Conservation (phyloP, 1,140 invertebrate species). For the Proctacanthus coquilletti region DNA sequence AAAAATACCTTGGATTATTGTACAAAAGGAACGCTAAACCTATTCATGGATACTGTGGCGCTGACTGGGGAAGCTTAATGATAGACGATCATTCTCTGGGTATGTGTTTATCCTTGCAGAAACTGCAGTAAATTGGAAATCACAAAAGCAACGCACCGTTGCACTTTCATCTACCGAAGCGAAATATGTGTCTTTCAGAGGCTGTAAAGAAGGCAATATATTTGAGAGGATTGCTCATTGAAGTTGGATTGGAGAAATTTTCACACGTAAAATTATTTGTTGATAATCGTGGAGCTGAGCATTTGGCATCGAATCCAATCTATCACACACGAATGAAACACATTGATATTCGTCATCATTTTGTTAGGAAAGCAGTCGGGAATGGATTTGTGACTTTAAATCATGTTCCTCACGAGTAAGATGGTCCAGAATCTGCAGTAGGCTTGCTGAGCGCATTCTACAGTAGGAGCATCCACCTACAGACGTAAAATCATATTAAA, state of each 20-base stretch:
- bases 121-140: conserved; percentile 9
- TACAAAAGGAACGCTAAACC: conserved; percentile 2
- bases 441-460: too few species aligned
- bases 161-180: conserved; percentile 14
- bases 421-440: too few species aligned
- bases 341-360: conserved; percentile 26
- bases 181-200: conserved; percentile 9
- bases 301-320: conserved; percentile 15
- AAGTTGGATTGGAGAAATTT: not conserved
- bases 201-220: conserved; percentile 10
- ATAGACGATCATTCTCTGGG: conserved; percentile 13
- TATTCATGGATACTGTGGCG: conserved; percentile 10
- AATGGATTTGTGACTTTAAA: too few species aligned
- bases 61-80: conserved; percentile 10
- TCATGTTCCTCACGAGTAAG: too few species aligned
- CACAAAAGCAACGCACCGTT: conserved; percentile 10
- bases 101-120: conserved; percentile 9
- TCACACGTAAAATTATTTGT: too few species aligned
- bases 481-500: too few species aligned
- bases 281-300: conserved; percentile 5
- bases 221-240: conserved; percentile 6
- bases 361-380: conserved; percentile 13
- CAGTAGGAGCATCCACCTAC: too few species aligned
- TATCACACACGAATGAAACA: conserved; percentile 24
- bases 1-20: not conserved